Conservation (phyloP, 2,797 vertebrate species). For the Sebastes oblongus region DNA sequence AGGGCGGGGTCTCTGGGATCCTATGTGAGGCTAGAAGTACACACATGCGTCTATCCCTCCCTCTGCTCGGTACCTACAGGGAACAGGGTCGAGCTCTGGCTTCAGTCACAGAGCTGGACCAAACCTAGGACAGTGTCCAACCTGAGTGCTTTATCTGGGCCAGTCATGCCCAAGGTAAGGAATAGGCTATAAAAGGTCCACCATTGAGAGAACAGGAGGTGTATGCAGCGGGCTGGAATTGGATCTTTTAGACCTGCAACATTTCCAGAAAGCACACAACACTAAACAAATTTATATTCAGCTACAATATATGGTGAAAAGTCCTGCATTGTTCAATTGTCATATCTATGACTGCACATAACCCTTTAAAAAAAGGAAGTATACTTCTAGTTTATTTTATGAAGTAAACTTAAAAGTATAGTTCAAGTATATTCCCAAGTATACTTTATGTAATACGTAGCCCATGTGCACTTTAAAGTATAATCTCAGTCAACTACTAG, state of each 20-base stretch:
- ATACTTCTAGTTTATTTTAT: too few relatives aligned
- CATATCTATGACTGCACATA: not conserved
- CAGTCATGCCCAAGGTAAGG: not conserved
- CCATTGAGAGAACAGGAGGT: not conserved
- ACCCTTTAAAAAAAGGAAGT: too few relatives aligned
- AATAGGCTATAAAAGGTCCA: not conserved
- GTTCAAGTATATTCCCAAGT: too few relatives aligned
- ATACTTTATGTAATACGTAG: too few relatives aligned
- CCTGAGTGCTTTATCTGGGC: not conserved
- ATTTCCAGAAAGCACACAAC: not conserved
- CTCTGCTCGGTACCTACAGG: conserved; percentile 28
- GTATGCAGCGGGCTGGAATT: not conserved
- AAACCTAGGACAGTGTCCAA: not conserved
- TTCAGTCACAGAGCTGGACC: conserved; percentile 51
- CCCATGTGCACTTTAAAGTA: too few relatives aligned
- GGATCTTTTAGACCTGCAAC: not conserved
- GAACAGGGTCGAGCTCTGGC: conserved; percentile 44
- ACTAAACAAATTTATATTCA: not conserved
- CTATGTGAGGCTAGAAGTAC: conserved; percentile 38
- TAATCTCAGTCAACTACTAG: too few relatives aligned
- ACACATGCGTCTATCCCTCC: conserved; percentile 22
- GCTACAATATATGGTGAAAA: not conserved
- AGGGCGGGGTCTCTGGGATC: conserved; percentile 68
- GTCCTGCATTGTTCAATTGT: not conserved
- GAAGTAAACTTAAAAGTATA: too few relatives aligned